Base-by-base conservation (phyloP, 2,113 vertebrate genomes). In the Pontoporia blainvillei region DNA sequence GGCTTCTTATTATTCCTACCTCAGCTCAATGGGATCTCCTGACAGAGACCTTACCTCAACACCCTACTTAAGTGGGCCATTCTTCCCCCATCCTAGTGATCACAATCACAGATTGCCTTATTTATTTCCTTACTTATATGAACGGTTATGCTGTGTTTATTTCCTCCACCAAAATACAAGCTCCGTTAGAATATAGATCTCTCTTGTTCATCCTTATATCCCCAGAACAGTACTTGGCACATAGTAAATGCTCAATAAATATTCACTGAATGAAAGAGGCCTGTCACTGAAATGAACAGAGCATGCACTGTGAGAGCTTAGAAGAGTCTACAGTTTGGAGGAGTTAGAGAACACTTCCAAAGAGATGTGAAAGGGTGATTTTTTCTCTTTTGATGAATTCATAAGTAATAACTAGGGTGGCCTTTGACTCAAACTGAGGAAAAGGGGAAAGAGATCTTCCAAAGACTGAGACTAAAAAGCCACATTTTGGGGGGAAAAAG, bases 401-500 rank as follows among this genome's bases (percentile, higher is more conserved):
- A 34, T 25, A 34, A 49, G n/a, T 61, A 66, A 57, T 71, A 17
- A 78, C 8, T 59, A 66, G 12, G 10, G 39, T 59, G 15, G 25
- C 15, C 54, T 86, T 39, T 91, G 92, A 85, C 39, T 66, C 67
- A 90, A 90, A 39, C 8, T 15, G 67, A 86, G 52, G 15, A 13
- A 73, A 52, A n/a, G 2, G 2, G 34, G 18, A 17, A 67, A 72
- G 41, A n/a, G 31, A 54, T 57, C 59, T 39, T 75, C 39, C 59
- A 10, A 41, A 81, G 29, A 36, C 1, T 31, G 41, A 11, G 17
- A 49, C 31, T 36, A 41, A 84, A 92, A 85, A 69, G 5, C 3
- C 54, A 75, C 23, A 41, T 29, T 61, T 69, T 1, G 2, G 7
- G 17, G 4, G 0, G 0, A 0, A 2, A 34, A 52, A 54, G n/a